Evolutionary conservation across 2,797 vertebrate genomes (phyloP).

Genomic region (Hyperoplus lanceolatus): DNA sequence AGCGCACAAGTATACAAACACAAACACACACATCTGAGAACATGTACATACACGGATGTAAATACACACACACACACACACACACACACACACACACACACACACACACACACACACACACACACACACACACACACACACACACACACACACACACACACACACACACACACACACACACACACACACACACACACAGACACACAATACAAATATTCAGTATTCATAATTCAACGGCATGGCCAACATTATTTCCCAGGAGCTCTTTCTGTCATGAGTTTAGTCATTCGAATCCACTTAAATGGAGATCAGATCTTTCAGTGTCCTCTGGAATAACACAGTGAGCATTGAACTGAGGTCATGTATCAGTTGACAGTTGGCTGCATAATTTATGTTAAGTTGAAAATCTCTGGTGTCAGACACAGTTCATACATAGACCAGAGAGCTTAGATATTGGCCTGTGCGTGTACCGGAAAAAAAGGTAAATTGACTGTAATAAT

Average conservation of each 20-base stretch:
- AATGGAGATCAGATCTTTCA: conserved; percentile 65
- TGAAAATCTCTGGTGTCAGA: conserved; percentile 81
- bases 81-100: background rate
- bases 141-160: conserved; percentile 11
- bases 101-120: conserved; percentile 9
- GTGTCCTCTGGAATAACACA: conserved; percentile 77
- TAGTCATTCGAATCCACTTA: conserved; percentile 76
- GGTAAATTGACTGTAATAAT: conserved; percentile 69
- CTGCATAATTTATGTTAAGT: conserved; percentile 86
- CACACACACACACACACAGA: conserved; percentile 28
- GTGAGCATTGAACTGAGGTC: conserved; percentile 76
- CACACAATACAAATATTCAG: conserved; percentile 66
- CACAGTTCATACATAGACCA: conserved; percentile 79
- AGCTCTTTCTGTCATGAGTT: conserved; percentile 70
- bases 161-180: conserved; percentile 19
- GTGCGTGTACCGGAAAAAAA: conserved; percentile 40
- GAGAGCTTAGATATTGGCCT: conserved; percentile 49
- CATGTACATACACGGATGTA: too few species aligned
- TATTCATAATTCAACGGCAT: conserved; percentile 72
- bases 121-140: conserved; percentile 40
- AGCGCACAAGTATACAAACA: conserved; percentile 37
- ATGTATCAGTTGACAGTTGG: conserved; percentile 83
- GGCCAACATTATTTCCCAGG: conserved; percentile 70
- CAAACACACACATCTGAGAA: conserved; percentile 4
- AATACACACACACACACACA: conserved; percentile 33